phyloP scores from a whole-genome alignment of 2,797 vertebrate genomes.

The Malurus leucopterus region DNA sequence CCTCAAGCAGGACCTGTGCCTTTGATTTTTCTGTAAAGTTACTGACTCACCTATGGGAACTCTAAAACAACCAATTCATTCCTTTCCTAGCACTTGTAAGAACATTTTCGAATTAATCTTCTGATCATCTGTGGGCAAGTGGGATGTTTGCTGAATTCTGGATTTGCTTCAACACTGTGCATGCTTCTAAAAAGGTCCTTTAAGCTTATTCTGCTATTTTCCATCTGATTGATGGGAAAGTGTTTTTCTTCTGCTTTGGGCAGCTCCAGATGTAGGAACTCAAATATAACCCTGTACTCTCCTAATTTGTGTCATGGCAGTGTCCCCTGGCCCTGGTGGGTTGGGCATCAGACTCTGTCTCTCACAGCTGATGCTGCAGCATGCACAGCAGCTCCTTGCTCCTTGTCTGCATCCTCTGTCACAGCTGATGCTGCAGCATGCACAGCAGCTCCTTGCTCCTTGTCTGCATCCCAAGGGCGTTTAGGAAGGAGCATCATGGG shows the following conservation, averaged over 20 bases:
- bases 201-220: not conserved
- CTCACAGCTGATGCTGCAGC: not conserved
- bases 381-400: not conserved
- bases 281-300: not conserved
- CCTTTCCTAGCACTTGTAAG: not conserved
- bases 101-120: not conserved
- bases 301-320: rapidly evolving
- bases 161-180: not conserved
- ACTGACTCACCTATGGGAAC: constrained; percentile 1
- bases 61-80: not conserved
- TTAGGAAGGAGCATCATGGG: not conserved
- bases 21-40: constrained; percentile 36
- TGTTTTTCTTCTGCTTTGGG: not conserved
- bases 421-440: not conserved
- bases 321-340: rapidly evolving
- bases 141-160: not conserved
- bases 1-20: not conserved
- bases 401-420: not conserved
- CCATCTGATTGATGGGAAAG: not conserved
- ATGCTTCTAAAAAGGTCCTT: not conserved
- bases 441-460: not conserved
- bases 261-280: not conserved
- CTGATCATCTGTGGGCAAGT: not conserved
- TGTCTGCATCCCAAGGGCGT: not conserved
- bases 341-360: not conserved